Evolutionary conservation across 2,888 invertebrate species (phyloP), one percentile per base, ranked within the genome.

Genomic region (Lasioglossum malachurum): DNA sequence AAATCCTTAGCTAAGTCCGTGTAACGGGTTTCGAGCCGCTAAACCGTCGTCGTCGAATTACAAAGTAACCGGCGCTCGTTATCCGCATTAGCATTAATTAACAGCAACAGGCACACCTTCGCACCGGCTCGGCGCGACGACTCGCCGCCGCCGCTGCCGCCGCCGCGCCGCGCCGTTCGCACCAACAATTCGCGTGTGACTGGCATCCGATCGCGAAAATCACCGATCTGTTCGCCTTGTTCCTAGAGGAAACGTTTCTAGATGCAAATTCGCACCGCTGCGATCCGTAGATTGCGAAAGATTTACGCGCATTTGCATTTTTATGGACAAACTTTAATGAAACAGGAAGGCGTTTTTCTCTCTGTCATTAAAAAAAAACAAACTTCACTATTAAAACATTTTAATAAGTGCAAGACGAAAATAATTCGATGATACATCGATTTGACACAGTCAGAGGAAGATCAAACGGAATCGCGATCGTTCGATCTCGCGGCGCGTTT

Each of bases 81-180:
- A 89, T 80, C 79, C 80, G 87, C 71, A 88, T 91, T 90, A 87
- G 88, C 90, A 86, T 91, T 90, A 90, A 91, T 90, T 91, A 91
- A 87, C 88, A 82, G 78, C 76, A 74, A 77, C 80, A 64, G 71
- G 46, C 78, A 38, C 85, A 84, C 82, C 80, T 83, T 83, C 67
- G 81, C 64, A 77, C 71, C 35, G 67, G 44, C 35, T 35, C 35
- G 67, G 44, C 38, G 67, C 80, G 71, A 75, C 77, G 35, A n/a
- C 74, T 74, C 8, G 71, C 0, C 31, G 46, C 16, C 16, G 8
- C 46, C n/a, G n/a, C n/a, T n/a, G n/a, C n/a, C n/a, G 27, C 14
- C 31, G 67, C 31, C 64, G 19, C 77, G 71, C 72, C 77, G 35
- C n/a, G 49, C 8, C 23, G 8, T 23, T 71, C 38, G 71, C 71